Percentiles rank a stretch among this genome's conserved stretches.
Evolutionary conservation across 2,113 vertebrate genomes (phyloP).

Genomic region (Nothobranchius kuhntae): DNA sequence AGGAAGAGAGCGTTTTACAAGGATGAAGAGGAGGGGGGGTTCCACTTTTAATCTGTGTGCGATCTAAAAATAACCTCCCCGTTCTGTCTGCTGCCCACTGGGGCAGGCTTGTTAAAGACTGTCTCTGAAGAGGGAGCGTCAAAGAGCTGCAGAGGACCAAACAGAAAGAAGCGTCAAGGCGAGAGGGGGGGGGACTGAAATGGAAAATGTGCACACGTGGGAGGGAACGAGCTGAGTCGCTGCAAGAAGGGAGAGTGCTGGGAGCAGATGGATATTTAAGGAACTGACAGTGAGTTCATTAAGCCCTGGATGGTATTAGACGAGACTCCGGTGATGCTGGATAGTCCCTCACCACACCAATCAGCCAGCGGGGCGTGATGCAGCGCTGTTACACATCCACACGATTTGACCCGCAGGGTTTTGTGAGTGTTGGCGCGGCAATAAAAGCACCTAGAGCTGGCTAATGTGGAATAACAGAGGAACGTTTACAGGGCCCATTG

Average conservation of each 20-base stretch:
- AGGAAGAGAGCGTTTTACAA: conserved; percentile 60
- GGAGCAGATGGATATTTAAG: conserved; percentile 37
- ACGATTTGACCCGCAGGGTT: conserved; percentile 56
- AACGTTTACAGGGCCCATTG: conserved; percentile 66
- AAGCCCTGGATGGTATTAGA: conserved; percentile 38
- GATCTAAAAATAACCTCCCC: conserved; percentile 71
- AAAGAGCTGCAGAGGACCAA: conserved; percentile 43
- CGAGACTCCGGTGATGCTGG: conserved; percentile 53
- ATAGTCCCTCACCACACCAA: conserved; percentile 48
- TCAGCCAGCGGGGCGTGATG: conserved; percentile 20
- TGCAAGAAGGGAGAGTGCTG: conserved; percentile 32
- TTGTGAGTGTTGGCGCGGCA: conserved; percentile 69
- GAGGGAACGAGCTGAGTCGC: conserved; percentile 32
- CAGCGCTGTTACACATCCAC: conserved; percentile 55
- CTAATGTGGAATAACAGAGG: conserved; percentile 75
- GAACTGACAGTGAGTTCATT: conserved; percentile 52
- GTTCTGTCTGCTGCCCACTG: conserved; percentile 71
- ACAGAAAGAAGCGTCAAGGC: conserved; percentile 52
- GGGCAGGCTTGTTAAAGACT: conserved; percentile 76
- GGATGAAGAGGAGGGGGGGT: conserved; percentile 39
- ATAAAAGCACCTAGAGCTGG: conserved; percentile 72
- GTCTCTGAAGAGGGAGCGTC: conserved; percentile 54
- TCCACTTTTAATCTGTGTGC: conserved; percentile 67
- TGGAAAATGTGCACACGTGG: conserved; percentile 58
- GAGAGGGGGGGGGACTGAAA: conserved; percentile 44